Conservation (phyloP, 2,888 invertebrate species). For the Cephus pulcher region DNA sequence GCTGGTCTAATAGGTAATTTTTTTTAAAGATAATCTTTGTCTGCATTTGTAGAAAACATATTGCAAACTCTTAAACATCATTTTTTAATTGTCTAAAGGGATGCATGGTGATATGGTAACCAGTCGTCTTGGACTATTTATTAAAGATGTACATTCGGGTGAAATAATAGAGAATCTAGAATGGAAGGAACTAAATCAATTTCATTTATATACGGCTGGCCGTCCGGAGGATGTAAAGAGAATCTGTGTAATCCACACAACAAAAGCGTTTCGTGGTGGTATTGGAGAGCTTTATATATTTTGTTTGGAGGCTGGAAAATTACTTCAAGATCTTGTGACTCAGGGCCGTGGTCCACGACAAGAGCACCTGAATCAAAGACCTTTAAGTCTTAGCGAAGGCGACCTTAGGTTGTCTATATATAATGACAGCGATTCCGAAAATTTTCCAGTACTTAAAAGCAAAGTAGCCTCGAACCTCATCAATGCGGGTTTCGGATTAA, state of each 20-base stretch:
- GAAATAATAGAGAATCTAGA: conserved; percentile 69
- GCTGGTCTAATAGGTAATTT: conserved; percentile 69
- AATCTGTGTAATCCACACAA: conserved; percentile 73
- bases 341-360: conserved; percentile 64
- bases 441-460: conserved; percentile 36
- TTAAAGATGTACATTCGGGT: conserved; percentile 70
- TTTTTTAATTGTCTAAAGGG: conserved; percentile 49
- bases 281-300: conserved; percentile 69
- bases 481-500: conserved; percentile 46
- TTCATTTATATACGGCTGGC: conserved; percentile 69
- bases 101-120: conserved; percentile 72
- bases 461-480: conserved; percentile 45
- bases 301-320: conserved; percentile 65
- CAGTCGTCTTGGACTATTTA: conserved; percentile 69
- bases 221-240: conserved; percentile 70
- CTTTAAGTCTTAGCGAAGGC: conserved; percentile 69
- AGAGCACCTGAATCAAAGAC: conserved; percentile 37
- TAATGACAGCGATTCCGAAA: conserved; percentile 32
- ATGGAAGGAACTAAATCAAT: conserved; percentile 74
- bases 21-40: conserved; percentile 3
- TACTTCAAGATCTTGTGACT: conserved; percentile 67
- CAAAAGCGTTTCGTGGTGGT: conserved; percentile 69
- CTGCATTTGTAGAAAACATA: background rate
- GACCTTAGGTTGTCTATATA: conserved; percentile 59
- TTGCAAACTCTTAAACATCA: no score